These are phyloP conservation scores for Anadara kagoshimensis DNA, from an alignment of 1,140 invertebrate genomes.

Conservation along the genomic window DNA sequence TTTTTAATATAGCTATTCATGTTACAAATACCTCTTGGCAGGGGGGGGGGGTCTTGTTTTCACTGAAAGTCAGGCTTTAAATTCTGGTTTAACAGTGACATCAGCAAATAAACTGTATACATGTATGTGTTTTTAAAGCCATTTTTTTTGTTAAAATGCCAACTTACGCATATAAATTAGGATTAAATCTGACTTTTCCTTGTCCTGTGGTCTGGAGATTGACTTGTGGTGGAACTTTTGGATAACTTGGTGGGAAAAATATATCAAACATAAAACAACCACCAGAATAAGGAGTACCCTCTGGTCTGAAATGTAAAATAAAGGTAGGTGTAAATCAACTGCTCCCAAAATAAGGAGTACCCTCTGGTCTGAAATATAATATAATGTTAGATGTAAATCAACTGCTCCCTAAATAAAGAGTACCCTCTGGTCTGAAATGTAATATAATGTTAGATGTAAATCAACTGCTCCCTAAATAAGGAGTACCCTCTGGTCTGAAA, in stretches of 20 bases:
- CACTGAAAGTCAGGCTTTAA: too few species aligned
- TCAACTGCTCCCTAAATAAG: background rate
- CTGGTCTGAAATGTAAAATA: slow-evolving; percentile 46
- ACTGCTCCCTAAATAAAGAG: background rate
- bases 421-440: slow-evolving; percentile 53
- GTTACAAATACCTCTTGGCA: too few species aligned
- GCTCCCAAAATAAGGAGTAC: slow-evolving; percentile 61
- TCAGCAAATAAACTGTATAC: too few species aligned
- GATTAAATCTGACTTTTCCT: slow-evolving; percentile 61
- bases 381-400: background rate
- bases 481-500: too few species aligned
- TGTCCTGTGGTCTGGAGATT: slow-evolving; percentile 61
- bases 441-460: background rate
- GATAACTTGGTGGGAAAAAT: slow-evolving; percentile 63
- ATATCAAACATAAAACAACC: slow-evolving; percentile 70
- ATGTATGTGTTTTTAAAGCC: too few species aligned
- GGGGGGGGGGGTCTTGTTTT: too few species aligned
- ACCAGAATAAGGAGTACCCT: slow-evolving; percentile 66
- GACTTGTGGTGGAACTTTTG: slow-evolving; percentile 61
- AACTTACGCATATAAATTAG: slow-evolving; percentile 58
- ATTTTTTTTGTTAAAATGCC: too few species aligned
- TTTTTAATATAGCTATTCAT: too few species aligned
- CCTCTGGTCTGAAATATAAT: slow-evolving; percentile 51
- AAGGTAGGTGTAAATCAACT: background rate
- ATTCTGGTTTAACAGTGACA: too few species aligned